These are phyloP conservation scores for Drepana arcuata DNA, from an alignment of 1,140 invertebrate species.

Conservation along the genomic window DNA sequence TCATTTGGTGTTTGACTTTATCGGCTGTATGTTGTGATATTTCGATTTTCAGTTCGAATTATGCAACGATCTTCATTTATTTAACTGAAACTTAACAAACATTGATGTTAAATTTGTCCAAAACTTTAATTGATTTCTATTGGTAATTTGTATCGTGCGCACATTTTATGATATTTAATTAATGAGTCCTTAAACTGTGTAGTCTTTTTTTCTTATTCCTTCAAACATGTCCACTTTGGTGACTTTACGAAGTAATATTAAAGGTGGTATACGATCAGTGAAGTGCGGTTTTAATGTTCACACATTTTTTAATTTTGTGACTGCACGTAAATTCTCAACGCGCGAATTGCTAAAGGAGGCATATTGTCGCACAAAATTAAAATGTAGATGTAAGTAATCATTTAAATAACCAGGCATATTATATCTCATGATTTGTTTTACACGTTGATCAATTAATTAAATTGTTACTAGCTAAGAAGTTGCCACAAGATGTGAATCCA, in stretches of 20 bases:
- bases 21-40: constrained; percentile 4
- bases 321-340: constrained; percentile 46
- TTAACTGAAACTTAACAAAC: too few relatives aligned
- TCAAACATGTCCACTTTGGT: constrained; percentile 21
- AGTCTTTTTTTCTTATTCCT: too few relatives aligned
- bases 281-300: constrained; percentile 36
- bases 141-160: too few relatives aligned
- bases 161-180: too few relatives aligned
- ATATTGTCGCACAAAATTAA: constrained; percentile 63
- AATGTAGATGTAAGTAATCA: constrained; percentile 68
- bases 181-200: too few relatives aligned
- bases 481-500: constrained; percentile 88
- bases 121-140: too few relatives aligned
- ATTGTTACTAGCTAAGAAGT: constrained; percentile 83
- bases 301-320: too few relatives aligned
- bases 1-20: too few relatives aligned
- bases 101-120: too few relatives aligned
- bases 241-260: constrained; percentile 27
- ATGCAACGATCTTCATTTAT: constrained; percentile 25
- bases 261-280: constrained; percentile 26
- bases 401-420: too few relatives aligned
- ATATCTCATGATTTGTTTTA: too few relatives aligned
- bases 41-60: constrained; percentile 15
- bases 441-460: too few relatives aligned
- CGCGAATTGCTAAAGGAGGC: constrained; percentile 64